Evolutionary conservation across 2,113 vertebrate species (phyloP), one percentile per base, ranked within the genome.

Genomic region (Saccopteryx bilineata): DNA sequence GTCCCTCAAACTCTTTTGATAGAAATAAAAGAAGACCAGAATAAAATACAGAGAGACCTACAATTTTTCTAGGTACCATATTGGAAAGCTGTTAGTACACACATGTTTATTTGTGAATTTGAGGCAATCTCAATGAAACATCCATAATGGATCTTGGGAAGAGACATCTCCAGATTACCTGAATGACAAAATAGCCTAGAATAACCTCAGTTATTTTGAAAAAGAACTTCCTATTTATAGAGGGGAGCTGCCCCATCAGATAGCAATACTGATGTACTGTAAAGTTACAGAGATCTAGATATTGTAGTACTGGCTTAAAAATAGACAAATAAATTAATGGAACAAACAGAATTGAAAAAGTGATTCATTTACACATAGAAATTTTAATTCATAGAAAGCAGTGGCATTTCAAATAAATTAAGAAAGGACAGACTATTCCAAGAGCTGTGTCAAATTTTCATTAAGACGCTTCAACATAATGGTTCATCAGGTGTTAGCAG

Each of bases 1-100:
- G 39, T 54, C 17, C 24, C 54, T 90, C 23, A 52, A 84, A 60
- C 18, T 90, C 39, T 60, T 69, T 28, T 7, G 61, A 69, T 31
- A 46, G 61, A 90, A 94, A 84, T 83, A 76, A 60, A 91, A 66
- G 71, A 72, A 82, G 76, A 60, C 33, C 52, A 83, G 58, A 60
- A 50, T 31, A 60, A 39, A 39, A 14, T 78, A 61, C 9, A 78
- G 56, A 90, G 15, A 78, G 19, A 76, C 9, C 68, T 50, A 58
- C 1, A 68, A 54, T 78, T 90, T 84, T 68, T 69, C 61, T 69
- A 56, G 31, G 24, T 46, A 78, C 14, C 46, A 60, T 39, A 61
- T 7, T 61, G 52, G 54, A 52, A 52, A 39, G 26, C 68, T 82
- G 21, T 7, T 18, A 33, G 33, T 52, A 52, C 31, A 50, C 15